Percentiles rank a stretch among this genome's conserved stretches.
These are phyloP conservation scores for Cromileptes altivelis DNA, from an alignment of 2,113 vertebrate genomes.

Conservation along the genomic window DNA sequence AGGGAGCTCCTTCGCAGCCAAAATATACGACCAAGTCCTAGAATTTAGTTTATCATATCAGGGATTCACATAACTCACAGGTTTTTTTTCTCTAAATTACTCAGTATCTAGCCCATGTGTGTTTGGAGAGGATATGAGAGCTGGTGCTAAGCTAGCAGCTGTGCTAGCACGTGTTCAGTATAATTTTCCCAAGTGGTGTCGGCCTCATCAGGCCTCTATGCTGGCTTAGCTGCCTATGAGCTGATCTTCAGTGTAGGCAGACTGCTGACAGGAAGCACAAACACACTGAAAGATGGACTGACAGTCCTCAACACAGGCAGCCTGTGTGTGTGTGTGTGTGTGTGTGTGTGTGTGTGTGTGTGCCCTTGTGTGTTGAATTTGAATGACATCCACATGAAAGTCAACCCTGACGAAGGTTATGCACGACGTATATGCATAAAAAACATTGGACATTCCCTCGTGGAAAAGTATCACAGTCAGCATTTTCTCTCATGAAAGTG, in stretches of 20 bases:
- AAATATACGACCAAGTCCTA: conserved; percentile 25
- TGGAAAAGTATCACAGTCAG: conserved; percentile 32
- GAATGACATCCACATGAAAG: conserved; percentile 46
- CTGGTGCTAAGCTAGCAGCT: conserved; percentile 37
- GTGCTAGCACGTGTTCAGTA: conserved; percentile 54
- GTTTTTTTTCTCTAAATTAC: conserved; percentile 4
- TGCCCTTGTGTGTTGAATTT: conserved; percentile 29
- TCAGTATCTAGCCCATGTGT: not conserved
- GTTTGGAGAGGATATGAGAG: not conserved
- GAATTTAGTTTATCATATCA: conserved; percentile 12
- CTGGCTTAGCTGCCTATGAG: conserved; percentile 34
- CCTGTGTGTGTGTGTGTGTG: not conserved
- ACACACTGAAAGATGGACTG: conserved; percentile 49
- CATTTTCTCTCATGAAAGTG: conserved; percentile 29
- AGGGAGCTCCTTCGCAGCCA: conserved; percentile 7
- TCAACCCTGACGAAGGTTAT: conserved; percentile 29
- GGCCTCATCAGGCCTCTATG: conserved; percentile 24
- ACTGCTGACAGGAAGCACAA: conserved; percentile 52
- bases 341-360: not conserved
- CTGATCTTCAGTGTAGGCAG: conserved; percentile 40
- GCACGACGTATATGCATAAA: conserved; percentile 14
- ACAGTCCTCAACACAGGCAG: conserved; percentile 18
- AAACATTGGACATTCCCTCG: conserved; percentile 9
- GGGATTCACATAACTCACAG: not conserved
- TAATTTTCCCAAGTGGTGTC: conserved; percentile 43